Evolutionary conservation across 1,140 invertebrate genomes (phyloP).

Genomic region (Sesamia nonagrioides): DNA sequence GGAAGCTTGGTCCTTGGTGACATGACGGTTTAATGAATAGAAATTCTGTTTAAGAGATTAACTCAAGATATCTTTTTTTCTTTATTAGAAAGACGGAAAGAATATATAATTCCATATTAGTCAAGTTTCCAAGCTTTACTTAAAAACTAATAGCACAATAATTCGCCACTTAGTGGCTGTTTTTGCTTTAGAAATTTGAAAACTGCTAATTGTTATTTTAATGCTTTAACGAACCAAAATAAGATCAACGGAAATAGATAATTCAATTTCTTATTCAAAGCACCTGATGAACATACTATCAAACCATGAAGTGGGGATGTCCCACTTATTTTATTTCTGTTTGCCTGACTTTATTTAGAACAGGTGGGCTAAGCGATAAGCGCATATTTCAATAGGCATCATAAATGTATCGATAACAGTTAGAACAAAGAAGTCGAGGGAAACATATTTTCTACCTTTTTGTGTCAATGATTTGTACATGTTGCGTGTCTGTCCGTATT

Average conservation of each 20-base stretch:
- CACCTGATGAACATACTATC: neutral
- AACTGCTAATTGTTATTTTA: neutral
- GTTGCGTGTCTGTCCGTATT: conserved; percentile 34
- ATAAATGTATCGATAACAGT: conserved; percentile 31
- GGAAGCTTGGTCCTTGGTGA: too few relatives aligned
- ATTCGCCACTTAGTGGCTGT: too few relatives aligned
- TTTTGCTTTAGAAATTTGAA: too few relatives aligned
- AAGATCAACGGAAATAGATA: neutral
- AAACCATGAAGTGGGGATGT: neutral
- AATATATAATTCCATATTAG: too few relatives aligned
- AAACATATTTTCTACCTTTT: conserved; percentile 29
- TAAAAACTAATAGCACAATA: too few relatives aligned
- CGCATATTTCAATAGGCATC: conserved; percentile 15
- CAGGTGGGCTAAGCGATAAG: conserved; percentile 46
- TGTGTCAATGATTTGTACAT: conserved; percentile 26
- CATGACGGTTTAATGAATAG: too few relatives aligned
- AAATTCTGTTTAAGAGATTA: too few relatives aligned
- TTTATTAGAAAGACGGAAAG: too few relatives aligned
- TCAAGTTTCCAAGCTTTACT: too few relatives aligned
- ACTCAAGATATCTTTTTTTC: too few relatives aligned
- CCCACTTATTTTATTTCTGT: conserved; percentile 14
- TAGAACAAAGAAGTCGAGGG: conserved; percentile 29
- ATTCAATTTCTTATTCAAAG: neutral
- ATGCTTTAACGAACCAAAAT: neutral
- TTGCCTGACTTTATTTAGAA: conserved; percentile 38